Evolutionary conservation across 2,113 vertebrate genomes (phyloP), one percentile per base, ranked within the genome.

Genomic region (Caranx ignobilis): DNA sequence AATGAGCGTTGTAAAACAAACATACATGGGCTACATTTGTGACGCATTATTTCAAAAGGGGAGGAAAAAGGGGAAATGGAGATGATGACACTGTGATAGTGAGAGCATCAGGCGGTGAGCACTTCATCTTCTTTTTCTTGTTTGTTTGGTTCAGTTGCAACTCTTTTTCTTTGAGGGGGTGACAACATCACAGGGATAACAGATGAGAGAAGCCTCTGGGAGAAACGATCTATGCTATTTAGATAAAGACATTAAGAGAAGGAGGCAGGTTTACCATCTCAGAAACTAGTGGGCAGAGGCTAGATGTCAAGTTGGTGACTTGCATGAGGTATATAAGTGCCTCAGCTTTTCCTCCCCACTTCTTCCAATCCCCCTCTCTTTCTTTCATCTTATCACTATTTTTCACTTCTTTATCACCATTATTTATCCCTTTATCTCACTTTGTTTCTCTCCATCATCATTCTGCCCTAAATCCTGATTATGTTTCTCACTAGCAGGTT

Each of bases 1-100:
- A 91, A 91, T 74, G 79, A 86, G 65, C 41, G 32, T 66, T 75
- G 83, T 66, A 34, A 65, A 81, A 68, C 70, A 70, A 87, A 71
- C 54, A 2, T 62, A 48, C 54, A 73, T 2, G 1, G 50, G 47
- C 64, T 15, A 16, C 41, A 21, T 61, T 65, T 41, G 32, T 60
- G 12, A 37, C 18, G 9, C 41, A 32, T 66, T 56, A 65, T 69
- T 64, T 76, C n/a, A 32, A 74, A 79, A 21, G n/a, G 50, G 18
- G 43, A 55, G 15, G 0, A 0, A 65, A 4, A 71, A 50, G n/a
- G 57, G n/a, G 2, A 57, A 69, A 65, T 56, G 35, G 41, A 66
- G 52, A 71, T 19, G 55, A 71, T 71, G 45, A 61, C 50, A 77
- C 3, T 15, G 57, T 69, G 16, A 35, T 18, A 34, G 50, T 39